phyloP scores from a whole-genome alignment of 2,113 vertebrate genomes.

The Amphilophus citrinellus region DNA sequence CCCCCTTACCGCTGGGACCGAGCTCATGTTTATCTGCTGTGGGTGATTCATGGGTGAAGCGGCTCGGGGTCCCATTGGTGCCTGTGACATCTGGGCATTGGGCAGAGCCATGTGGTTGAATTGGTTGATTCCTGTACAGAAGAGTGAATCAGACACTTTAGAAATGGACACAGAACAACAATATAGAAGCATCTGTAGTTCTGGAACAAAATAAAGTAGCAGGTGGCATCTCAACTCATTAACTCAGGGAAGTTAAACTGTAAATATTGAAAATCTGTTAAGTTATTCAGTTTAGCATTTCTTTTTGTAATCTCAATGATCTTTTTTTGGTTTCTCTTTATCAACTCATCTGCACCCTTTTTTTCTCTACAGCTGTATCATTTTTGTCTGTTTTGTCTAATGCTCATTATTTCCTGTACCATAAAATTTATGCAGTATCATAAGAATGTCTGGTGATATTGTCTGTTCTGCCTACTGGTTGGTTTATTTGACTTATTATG shows the following conservation, averaged over 20 bases:
- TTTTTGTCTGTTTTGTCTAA: background rate
- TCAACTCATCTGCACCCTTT: background rate
- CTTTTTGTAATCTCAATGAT: background rate
- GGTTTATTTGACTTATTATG: background rate
- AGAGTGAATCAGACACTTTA: constrained; percentile 6
- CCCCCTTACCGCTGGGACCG: constrained; percentile 89
- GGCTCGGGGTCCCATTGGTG: constrained; percentile 89
- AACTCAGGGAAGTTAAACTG: background rate
- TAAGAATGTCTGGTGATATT: background rate
- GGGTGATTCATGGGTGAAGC: constrained; percentile 95
- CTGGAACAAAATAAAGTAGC: background rate
- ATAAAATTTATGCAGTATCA: background rate
- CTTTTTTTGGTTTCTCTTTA: background rate
- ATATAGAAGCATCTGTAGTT: background rate
- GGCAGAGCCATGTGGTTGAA: constrained; percentile 94
- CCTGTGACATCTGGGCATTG: constrained; percentile 91
- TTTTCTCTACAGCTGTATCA: background rate
- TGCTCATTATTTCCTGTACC: background rate
- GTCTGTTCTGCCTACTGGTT: background rate
- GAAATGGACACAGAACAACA: background rate
- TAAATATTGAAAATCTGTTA: too few relatives aligned
- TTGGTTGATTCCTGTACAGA: constrained; percentile 90
- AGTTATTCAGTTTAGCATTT: too few relatives aligned
- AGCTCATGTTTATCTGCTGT: constrained; percentile 93
- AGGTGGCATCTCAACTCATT: background rate